Base-by-base conservation (phyloP, 2,888 invertebrate species). In the Phengaris arion region DNA sequence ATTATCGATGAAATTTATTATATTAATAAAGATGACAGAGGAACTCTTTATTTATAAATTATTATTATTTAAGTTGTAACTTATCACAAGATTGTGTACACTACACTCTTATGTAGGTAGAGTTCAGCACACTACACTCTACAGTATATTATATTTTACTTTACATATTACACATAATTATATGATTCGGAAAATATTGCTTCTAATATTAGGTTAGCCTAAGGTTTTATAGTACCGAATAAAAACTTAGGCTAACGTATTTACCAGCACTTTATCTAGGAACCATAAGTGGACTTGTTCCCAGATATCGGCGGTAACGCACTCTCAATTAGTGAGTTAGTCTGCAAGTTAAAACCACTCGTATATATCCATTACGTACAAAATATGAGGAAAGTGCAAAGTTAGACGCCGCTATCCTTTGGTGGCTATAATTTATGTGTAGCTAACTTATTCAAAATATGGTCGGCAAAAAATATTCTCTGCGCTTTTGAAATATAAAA, bases 351-450 rank as follows among this genome's bases (percentile, higher is more conserved):
- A 84, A 85, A 85, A 87, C 89, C 87, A 81, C 87, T 81, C 90
- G 85, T 92, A 91, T 86, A 90, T 92, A 92, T 87, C 90, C 90
- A 89, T 93, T 93, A 88, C 83, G 87, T 89, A 89, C 90, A 90
- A 93, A 90, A 93, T 93, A 92, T 91, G 92, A 83, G 87, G 84
- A 86, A 93, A 93, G 93, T 92, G 93, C 86, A 90, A 92, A 93
- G 93, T 93, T 93, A 89, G 91, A 90, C 92, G 86, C 85, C 83
- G 86, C 86, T 90, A 92, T 92, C 92, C 92, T 92, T 93, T 90
- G 87, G 91, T 81, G 89, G 88, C 86, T 85, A 87, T 92, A 91
- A 92, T 90, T 93, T 92, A 92, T 91, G 86, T 88, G 90, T 81
- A 87, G 84, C 82, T 81, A 91, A 91, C 90, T 92, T 90, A 87